phyloP scores from a whole-genome alignment of 2,113 vertebrate genomes.

The Archocentrus centrarchus region DNA sequence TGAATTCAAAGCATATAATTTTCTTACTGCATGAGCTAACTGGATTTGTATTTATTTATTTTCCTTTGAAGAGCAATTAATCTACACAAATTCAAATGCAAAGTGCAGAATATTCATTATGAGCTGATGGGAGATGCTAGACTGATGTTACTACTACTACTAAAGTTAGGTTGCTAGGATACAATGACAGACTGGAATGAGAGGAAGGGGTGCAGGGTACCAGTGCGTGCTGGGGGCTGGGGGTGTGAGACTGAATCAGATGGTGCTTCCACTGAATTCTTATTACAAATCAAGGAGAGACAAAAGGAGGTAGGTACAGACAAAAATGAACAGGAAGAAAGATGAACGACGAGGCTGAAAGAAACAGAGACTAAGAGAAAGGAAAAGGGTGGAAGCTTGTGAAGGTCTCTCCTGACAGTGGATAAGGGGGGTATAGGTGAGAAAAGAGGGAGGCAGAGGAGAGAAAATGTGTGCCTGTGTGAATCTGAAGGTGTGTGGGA shows the following conservation, averaged over 20 bases:
- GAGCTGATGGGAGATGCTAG: constrained; percentile 13
- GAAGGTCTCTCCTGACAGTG: constrained; percentile 26
- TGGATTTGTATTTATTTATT: neutral
- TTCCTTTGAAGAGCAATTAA: neutral
- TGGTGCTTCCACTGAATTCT: constrained; percentile 49
- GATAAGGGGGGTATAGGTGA: constrained; percentile 14
- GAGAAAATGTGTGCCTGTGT: constrained; percentile 12
- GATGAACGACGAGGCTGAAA: neutral
- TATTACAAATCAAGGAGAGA: constrained; percentile 50
- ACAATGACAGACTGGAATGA: constrained; percentile 49
- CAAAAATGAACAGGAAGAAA: neutral
- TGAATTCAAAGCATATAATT: neutral
- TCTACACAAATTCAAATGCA: constrained; percentile 11
- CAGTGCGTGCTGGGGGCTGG: constrained; percentile 2
- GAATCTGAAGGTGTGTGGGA: constrained; percentile 23
- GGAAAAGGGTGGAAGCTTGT: neutral
- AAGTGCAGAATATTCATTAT: constrained; percentile 4
- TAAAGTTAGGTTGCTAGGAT: constrained; percentile 72
- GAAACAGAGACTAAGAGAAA: neutral
- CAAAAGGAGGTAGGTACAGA: neutral
- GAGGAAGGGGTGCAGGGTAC: constrained; percentile 18
- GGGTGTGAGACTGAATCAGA: constrained; percentile 28
- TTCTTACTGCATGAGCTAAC: neutral
- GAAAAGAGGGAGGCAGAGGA: neutral
- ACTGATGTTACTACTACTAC: constrained; percentile 52